These are phyloP conservation scores for Corythornis madagascariensis DNA, from an alignment of 2,113 vertebrate species.

Conservation along the genomic window DNA sequence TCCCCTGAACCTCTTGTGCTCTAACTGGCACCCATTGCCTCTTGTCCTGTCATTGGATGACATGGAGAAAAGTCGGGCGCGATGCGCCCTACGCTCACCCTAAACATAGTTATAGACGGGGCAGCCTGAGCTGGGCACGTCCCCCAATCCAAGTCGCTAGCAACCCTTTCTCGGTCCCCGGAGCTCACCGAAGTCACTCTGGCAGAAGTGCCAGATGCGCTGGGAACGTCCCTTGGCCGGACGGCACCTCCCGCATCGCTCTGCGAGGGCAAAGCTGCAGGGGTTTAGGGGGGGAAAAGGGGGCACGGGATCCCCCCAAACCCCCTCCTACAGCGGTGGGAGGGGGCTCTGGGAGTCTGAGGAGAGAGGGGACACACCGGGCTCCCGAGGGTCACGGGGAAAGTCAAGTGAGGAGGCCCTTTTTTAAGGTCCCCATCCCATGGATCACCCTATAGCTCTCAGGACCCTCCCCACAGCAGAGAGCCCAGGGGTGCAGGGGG, in stretches of 20 bases:
- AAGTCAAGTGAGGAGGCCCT: neutral
- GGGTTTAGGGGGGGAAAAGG: neutral
- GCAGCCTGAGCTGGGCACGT: fast-evolving
- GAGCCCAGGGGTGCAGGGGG: neutral
- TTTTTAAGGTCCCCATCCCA: neutral
- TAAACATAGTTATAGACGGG: too few species aligned
- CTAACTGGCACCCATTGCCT: too few species aligned
- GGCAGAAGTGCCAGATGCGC: slow-evolving; percentile 76
- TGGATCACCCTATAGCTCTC: neutral
- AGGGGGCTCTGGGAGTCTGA: fast-evolving
- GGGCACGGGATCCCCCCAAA: neutral
- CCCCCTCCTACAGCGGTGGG: neutral
- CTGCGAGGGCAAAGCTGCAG: slow-evolving; percentile 24
- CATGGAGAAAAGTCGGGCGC: too few species aligned
- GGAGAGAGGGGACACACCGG: fast-evolving
- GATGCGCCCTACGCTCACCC: too few species aligned
- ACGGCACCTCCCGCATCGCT: slow-evolving; percentile 66
- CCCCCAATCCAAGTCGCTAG: too few species aligned
- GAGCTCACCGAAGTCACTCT: slow-evolving; percentile 80
- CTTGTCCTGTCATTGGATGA: too few species aligned
- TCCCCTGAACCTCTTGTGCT: too few species aligned
- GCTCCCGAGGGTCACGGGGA: fast-evolving
- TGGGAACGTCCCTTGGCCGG: slow-evolving; percentile 73
- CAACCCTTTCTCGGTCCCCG: neutral
- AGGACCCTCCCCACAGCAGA: neutral